phyloP scores from a whole-genome alignment of 2,113 vertebrate genomes.

The Phrynocephalus versicolor region DNA sequence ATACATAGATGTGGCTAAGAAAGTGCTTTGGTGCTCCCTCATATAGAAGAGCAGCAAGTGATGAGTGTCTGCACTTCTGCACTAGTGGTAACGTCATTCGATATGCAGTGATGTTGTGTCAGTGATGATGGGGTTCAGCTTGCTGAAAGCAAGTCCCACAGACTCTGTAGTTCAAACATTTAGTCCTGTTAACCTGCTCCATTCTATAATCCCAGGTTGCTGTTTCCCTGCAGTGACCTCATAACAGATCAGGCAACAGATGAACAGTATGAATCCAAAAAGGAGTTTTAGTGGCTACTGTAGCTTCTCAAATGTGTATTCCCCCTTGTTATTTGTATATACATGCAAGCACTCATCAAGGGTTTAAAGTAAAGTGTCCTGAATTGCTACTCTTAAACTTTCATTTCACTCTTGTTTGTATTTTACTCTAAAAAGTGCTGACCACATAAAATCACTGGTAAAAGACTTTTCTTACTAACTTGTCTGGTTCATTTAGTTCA shows the following conservation, averaged over 20 bases:
- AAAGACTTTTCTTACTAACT: neutral
- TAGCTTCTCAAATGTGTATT: neutral
- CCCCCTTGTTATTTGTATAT: neutral
- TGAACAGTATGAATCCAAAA: neutral
- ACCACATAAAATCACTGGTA: neutral
- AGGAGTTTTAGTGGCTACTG: neutral
- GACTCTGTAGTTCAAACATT: neutral
- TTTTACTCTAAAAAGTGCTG: conserved; percentile 1
- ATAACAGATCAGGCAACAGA: neutral
- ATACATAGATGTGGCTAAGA: neutral
- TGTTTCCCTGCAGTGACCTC: neutral
- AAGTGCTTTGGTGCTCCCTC: neutral
- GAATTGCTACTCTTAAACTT: conserved; percentile 39
- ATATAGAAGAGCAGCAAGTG: neutral
- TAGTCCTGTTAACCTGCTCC: neutral
- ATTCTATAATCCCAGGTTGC: neutral
- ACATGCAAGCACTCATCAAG: neutral
- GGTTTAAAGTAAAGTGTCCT: neutral
- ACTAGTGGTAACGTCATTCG: neutral
- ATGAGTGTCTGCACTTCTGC: neutral
- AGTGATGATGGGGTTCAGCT: neutral
- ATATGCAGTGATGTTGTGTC: too few species aligned
- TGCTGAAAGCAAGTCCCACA: neutral
- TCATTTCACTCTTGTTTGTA: conserved; percentile 48
- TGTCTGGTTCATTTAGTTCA: neutral